Conservation (phyloP, 2,888 invertebrate genomes). For the Gymnosoma rotundatum region DNA sequence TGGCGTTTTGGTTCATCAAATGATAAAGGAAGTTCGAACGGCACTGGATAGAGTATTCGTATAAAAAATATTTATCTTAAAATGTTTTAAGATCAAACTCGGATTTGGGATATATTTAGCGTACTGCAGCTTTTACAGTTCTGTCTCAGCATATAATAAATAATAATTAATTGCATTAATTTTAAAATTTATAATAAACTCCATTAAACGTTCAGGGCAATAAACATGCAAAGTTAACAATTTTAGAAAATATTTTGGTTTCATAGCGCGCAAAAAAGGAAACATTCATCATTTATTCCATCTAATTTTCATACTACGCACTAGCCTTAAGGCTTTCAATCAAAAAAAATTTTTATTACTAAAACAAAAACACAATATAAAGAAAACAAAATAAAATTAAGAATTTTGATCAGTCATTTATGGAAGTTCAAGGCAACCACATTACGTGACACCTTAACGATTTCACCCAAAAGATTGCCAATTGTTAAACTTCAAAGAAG, state of each 20-base stretch:
- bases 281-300: slow-evolving; percentile 31
- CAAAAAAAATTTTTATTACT: slow-evolving; percentile 19
- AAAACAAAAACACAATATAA: not conserved
- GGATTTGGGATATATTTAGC: not conserved
- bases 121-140: not conserved
- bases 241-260: not conserved
- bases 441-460: slow-evolving; percentile 29
- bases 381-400: not conserved
- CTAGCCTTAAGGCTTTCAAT: slow-evolving; percentile 61
- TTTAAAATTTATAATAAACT: slow-evolving; percentile 30
- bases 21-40: too few species aligned
- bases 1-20: too few species aligned
- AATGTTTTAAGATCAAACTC: too few species aligned
- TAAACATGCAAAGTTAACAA: slow-evolving; percentile 58
- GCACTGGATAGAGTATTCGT: too few species aligned
- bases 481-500: slow-evolving; percentile 32
- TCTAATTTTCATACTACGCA: slow-evolving; percentile 10
- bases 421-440: slow-evolving; percentile 19
- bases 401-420: slow-evolving; percentile 33
- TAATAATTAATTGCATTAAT: slow-evolving; percentile 61
- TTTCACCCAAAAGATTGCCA: slow-evolving; percentile 31
- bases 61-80: too few species aligned
- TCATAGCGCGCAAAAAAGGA: slow-evolving; percentile 12
- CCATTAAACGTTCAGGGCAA: slow-evolving; percentile 34
- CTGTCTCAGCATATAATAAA: slow-evolving; percentile 35